Evolutionary conservation across 2,888 invertebrate species (phyloP), one percentile per base, ranked within the genome.

Genomic region (Megamerina dolium): DNA sequence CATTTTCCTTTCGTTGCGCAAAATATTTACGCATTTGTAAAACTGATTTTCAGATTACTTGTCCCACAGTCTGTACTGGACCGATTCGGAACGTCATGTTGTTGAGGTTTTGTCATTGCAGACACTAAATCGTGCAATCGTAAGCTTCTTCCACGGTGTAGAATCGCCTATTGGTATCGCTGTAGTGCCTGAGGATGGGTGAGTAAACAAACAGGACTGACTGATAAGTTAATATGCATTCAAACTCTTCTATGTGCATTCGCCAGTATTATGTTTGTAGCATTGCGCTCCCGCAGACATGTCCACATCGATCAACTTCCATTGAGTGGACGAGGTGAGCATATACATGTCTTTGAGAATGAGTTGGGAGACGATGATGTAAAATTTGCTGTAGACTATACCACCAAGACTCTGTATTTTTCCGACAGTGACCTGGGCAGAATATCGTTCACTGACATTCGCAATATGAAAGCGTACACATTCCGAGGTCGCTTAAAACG

Each of bases 61-160:
- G 8, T 80, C 84, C 0, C 81, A 86, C 47, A 82, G 81, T 51
- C 66, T 91, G 0, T 91, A 88, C 64, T 80, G 85, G 73, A 72
- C 82, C 43, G 86, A 90, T 63, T 72, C 74, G 0, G 76, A 76
- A 0, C 75, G 77, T 10, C 75, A 75, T 40, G 76, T 77, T 1
- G 70, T 90, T 1, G 87, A 87, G 61, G 79, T 80, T 3, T 61
- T 82, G 10, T 85, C 81, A 0, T 56, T 87, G 34, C 71, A 70
- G 36, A 83, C 77, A 0, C 70, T 69, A 17, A 69, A 79, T 6
- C 75, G 80, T 14, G 80, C 79, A 1, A 60, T 81, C 12, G 61
- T 90, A 1, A 66, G 82, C 31, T 75, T 77, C 43, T 81, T 75
- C 55, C 61, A 73, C 1, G 74, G 75, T 1, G 73, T 75, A 2